Base-by-base conservation (phyloP, 2,113 vertebrate genomes). In the Collichthys lucidus region DNA sequence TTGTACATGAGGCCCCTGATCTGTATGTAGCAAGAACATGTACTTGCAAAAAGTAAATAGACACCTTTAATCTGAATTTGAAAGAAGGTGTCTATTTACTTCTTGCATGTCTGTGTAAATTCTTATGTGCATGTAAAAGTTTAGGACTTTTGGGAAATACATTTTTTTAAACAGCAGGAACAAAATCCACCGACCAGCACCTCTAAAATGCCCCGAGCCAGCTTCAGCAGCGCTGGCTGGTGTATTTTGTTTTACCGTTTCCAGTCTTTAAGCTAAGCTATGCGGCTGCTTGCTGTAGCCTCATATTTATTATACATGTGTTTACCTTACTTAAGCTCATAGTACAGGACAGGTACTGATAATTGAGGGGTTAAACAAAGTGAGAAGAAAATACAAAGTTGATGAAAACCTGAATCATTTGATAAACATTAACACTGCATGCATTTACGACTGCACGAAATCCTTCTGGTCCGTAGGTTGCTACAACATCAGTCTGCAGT, bases 381-480 rank as follows among this genome's bases (percentile, higher is more conserved):
- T 5, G 3, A 42, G 42, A 56, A 46, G 5, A 14, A 46, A 46
- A 26, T 46, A 15, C 22, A 72, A 26, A 49, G 31, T 31, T 61
- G 55, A 31, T 29, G 12, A 56, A 22, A 69, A 57, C 9, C 11
- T 61, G 16, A 72, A 10, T 29, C 12, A 49, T 9, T 60, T 31
- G 24, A 55, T 56, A 7, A n/a, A 3, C 15, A 31, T 11, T n/a
- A 46, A n/a, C 12, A 22, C 31, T 77, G 44, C 80, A 83, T 65
- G 22, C 4, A 49, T 35, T 26, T 3, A 35, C 26, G 4, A 46
- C 4, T 42, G 1, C 16, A 4, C n/a, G 2, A 12, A 55, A 35
- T 60, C 31, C 22, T 19, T 9, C 8, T 31, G 15, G 17, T 55
- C 2, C 22, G 4, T 19, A 17, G 0, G 2, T 44, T 49, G 20